Conservation (phyloP, 2,888 invertebrate genomes). For the Desoria tigrina region DNA sequence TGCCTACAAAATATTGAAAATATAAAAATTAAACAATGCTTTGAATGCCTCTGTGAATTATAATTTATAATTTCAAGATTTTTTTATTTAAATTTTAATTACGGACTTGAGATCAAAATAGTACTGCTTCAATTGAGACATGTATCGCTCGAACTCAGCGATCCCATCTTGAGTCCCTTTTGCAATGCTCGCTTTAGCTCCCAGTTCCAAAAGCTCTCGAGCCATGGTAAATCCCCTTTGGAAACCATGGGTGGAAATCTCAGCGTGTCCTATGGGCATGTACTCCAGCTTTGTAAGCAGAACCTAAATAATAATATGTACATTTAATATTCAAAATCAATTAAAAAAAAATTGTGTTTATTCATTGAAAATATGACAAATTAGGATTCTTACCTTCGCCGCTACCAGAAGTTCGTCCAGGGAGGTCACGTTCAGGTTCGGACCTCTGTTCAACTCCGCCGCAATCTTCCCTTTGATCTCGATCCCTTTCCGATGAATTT, state of each 20-base stretch:
- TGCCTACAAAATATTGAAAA: background rate
- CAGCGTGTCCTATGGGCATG: slow-evolving; percentile 2
- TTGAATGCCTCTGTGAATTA: background rate
- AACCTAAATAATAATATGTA: slow-evolving; percentile 22
- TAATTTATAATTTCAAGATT: background rate
- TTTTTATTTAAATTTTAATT: slow-evolving; percentile 13
- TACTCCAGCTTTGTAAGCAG: slow-evolving; percentile 30
- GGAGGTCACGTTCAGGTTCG: slow-evolving; percentile 13
- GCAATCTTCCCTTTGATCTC: slow-evolving; percentile 6
- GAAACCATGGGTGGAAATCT: background rate
- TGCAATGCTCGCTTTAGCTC: slow-evolving; percentile 31
- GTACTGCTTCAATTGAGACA: slow-evolving; percentile 41
- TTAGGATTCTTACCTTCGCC: slow-evolving; percentile 40
- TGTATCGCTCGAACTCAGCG: slow-evolving; percentile 39
- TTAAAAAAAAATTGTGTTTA: too few relatives aligned
- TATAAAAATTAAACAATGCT: background rate
- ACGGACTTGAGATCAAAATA: slow-evolving; percentile 45
- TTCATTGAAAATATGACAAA: too few relatives aligned
- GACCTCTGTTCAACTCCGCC: slow-evolving; percentile 37
- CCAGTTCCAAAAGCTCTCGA: slow-evolving; percentile 39
- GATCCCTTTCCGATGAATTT: too few relatives aligned
- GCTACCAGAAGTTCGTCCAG: slow-evolving; percentile 19
- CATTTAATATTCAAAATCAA: too few relatives aligned
- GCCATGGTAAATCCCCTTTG: slow-evolving; percentile 20
- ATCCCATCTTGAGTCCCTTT: slow-evolving; percentile 17